Conservation (phyloP, 2,113 vertebrate genomes). For the Copsychus sechellarum region DNA sequence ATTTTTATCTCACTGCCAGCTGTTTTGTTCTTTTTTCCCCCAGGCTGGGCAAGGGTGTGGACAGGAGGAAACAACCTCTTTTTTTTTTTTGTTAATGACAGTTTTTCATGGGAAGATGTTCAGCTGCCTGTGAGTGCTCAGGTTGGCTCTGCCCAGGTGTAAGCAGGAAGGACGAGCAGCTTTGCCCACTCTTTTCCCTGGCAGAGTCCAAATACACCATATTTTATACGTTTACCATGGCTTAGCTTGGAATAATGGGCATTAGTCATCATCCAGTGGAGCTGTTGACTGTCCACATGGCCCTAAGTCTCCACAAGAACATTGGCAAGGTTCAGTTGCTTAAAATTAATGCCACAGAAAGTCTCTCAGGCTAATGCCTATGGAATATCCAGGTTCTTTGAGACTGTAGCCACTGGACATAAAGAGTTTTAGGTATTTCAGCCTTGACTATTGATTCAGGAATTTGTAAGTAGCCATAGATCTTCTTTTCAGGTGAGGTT, state of each 20-base stretch:
- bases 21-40: neutral
- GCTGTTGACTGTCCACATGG: neutral
- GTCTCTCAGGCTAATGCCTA: neutral
- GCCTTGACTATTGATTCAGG: neutral
- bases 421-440: neutral
- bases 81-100: neutral
- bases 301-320: neutral
- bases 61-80: neutral
- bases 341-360: neutral
- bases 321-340: neutral
- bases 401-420: neutral
- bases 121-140: neutral
- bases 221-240: neutral
- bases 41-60: constrained; percentile 21
- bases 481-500: neutral
- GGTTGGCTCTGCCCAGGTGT: neutral
- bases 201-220: neutral
- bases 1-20: constrained; percentile 11
- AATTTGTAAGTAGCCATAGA: neutral
- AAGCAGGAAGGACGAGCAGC: neutral
- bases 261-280: neutral
- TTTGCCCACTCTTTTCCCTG: neutral
- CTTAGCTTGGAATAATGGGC: neutral
- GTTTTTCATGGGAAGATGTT: constrained; percentile 24
- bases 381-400: neutral